Evolutionary conservation across 37 sponge, comb jelly and placozoan species (phyloP), one percentile per base, ranked within the genome.

Genomic region (Halichondria panicea): DNA sequence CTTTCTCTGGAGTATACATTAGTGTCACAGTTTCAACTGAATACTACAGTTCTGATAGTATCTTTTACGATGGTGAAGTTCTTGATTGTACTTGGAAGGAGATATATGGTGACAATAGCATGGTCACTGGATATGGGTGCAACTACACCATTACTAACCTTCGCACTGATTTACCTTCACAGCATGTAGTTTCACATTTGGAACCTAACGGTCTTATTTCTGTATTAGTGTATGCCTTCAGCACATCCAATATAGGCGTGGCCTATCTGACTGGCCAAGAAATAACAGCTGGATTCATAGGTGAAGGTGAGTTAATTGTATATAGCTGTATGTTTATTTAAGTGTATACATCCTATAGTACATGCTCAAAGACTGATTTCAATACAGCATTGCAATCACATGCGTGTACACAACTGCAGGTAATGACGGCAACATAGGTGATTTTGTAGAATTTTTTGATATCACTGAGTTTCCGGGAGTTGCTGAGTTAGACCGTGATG

Each of bases 161-260:
- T n/a, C n/a, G 71, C 28, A 41, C 38, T 11, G 12, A 57, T 4
- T 12, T 7, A 24, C 60, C 25, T 11, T 25, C 25, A 7, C 15
- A 21, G 60, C 40, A 55, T 39, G 34, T 37, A 28, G 50, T 72
- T n/a, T 13, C 35, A 4, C 74, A 72, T 30, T 55, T 36, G 18
- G 34, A 55, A 11, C 43, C 57, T 39, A 55, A 55, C 55, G 74
- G 74, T 12, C 45, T 52, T 6, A 5, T 72, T 30, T 72, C 40
- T 52, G 74, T 72, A 39, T n/a, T 36, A 6, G 74, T 55, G 56
- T 72, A 72, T 54, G 74, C 59, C 15, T 72, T 72, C 55, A 55
- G 22, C 36, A 7, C 52, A 32, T 31, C 52, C 12, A 37, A 59
- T 19, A 19, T 28, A 31, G 74, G 74, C 36, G 53, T 55, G 24